Percentiles rank a stretch among this genome's conserved stretches.
phyloP scores from a whole-genome alignment of 2,113 vertebrate species.

The Tetrao urogallus region DNA sequence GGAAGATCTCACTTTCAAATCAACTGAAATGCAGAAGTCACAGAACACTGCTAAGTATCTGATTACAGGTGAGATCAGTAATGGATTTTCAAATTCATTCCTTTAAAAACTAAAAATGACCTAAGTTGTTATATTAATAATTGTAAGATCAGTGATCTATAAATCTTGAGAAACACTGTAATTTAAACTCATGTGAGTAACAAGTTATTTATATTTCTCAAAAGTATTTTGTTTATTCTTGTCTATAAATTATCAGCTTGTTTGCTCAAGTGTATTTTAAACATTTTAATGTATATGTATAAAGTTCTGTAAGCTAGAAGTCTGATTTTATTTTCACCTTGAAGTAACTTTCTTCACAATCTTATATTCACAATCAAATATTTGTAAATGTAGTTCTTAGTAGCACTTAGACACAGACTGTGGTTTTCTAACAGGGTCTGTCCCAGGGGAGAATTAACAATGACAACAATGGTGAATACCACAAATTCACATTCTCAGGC shows the following conservation, averaged over 20 bases:
- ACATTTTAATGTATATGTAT: not conserved
- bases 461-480: not conserved
- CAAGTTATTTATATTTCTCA: not conserved
- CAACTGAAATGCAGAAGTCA: conserved; percentile 94
- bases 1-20: conserved; percentile 94
- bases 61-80: conserved; percentile 82
- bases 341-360: not conserved
- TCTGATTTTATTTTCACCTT: not conserved
- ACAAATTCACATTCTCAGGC: not conserved
- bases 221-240: not conserved
- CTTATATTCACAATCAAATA: not conserved
- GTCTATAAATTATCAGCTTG: not conserved
- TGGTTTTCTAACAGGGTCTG: not conserved
- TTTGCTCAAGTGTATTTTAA: not conserved
- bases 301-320: not conserved
- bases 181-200: not conserved
- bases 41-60: conserved; percentile 91
- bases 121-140: not conserved
- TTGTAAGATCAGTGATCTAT: not conserved
- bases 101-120: not conserved
- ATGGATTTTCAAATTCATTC: not conserved
- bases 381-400: not conserved
- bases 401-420: not conserved
- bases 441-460: not conserved
- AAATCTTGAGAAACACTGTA: not conserved